Conservation (phyloP, 1,140 invertebrate species). For the Maniola jurtina region DNA sequence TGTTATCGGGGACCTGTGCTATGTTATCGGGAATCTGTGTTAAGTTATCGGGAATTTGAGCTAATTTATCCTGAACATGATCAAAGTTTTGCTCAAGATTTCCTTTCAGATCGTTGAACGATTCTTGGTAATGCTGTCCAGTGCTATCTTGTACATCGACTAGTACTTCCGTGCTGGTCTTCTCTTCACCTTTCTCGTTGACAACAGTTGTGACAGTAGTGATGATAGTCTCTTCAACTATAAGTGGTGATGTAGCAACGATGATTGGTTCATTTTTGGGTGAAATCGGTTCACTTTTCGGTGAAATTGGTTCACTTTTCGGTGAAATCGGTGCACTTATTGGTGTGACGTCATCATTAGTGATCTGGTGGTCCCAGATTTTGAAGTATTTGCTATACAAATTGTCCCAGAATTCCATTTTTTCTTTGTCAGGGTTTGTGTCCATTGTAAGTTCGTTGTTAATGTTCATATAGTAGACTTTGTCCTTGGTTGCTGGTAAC, state of each 20-base stretch:
- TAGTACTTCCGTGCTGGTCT: slow-evolving; percentile 7
- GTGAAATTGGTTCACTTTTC: not conserved
- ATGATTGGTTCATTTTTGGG: not conserved
- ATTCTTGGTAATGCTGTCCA: slow-evolving; percentile 7
- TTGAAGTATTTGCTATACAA: slow-evolving; percentile 65
- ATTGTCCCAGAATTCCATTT: slow-evolving; percentile 73
- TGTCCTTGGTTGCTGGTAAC: slow-evolving; percentile 66
- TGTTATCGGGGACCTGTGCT: not conserved
- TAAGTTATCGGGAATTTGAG: not conserved
- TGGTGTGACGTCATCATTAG: slow-evolving; percentile 21
- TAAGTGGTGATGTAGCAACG: slow-evolving; percentile 20
- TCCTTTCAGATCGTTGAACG: slow-evolving; percentile 3
- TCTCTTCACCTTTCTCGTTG: slow-evolving; percentile 24
- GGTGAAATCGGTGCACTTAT: not conserved
- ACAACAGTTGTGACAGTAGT: slow-evolving; percentile 23
- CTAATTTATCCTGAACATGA: slow-evolving; percentile 7
- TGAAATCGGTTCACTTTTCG: not conserved
- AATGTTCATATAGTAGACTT: slow-evolving; percentile 68
- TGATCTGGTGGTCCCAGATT: slow-evolving; percentile 56
- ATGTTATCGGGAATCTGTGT: not conserved
- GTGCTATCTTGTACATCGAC: slow-evolving; percentile 18
- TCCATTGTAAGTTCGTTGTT: slow-evolving; percentile 55
- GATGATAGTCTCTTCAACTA: slow-evolving; percentile 31
- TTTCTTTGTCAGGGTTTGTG: slow-evolving; percentile 60
- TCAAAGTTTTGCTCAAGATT: slow-evolving; percentile 16